Evolutionary conservation across 2,797 vertebrate genomes (phyloP).

Genomic region (Sebastes iracundus): DNA sequence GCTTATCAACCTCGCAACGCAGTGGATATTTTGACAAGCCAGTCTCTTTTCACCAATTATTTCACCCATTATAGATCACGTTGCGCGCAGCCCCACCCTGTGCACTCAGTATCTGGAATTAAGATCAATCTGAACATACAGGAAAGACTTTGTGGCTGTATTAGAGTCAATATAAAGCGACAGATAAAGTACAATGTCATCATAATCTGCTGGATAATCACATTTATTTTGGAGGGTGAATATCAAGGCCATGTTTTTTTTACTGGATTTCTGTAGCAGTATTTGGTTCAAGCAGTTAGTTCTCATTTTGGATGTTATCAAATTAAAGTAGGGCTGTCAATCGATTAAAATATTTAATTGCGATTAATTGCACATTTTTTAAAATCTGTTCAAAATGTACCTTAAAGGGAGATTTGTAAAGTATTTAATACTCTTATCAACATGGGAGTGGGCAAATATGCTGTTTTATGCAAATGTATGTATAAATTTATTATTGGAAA

Average conservation of each 20-base stretch:
- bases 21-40: conserved; percentile 76
- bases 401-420: too few relatives aligned
- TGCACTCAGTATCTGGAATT: conserved; percentile 46
- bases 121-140: conserved; percentile 62
- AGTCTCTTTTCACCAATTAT: conserved; percentile 82
- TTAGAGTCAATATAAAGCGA: conserved; percentile 26
- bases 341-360: background rate
- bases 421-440: too few relatives aligned
- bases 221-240: conserved; percentile 16
- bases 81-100: conserved; percentile 56
- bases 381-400: too few relatives aligned
- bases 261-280: conserved; percentile 9
- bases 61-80: conserved; percentile 78
- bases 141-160: conserved; percentile 24
- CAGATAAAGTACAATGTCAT: conserved; percentile 17
- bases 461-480: too few relatives aligned
- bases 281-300: conserved; percentile 23
- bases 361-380: background rate
- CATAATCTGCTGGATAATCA: conserved; percentile 24
- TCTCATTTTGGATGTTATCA: conserved; percentile 29
- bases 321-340: background rate
- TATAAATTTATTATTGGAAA: too few relatives aligned
- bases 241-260: conserved; percentile 4
- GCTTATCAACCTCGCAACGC: conserved; percentile 71
- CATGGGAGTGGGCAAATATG: too few relatives aligned